Conservation (phyloP, 2,888 invertebrate species). For the Augiades crinisus region DNA sequence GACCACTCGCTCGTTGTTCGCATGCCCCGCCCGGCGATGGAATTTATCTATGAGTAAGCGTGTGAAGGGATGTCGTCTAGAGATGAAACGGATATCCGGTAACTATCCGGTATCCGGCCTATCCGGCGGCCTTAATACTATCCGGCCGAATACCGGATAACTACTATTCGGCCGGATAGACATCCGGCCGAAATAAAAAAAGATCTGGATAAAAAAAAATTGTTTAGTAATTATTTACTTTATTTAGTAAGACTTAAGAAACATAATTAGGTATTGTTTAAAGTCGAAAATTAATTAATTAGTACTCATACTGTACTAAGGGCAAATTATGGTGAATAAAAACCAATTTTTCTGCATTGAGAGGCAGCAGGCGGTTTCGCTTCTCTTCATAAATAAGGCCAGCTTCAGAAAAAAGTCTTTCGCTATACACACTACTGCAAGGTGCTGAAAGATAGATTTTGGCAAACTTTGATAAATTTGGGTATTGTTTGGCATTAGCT, state of each 20-base stretch:
- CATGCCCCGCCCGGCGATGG: too few species aligned
- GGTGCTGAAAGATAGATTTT: conserved; percentile 27
- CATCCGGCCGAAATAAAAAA: too few species aligned
- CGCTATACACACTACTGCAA: conserved; percentile 30
- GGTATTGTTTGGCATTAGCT: conserved; percentile 15
- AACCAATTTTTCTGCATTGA: conserved; percentile 28
- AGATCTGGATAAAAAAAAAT: neutral
- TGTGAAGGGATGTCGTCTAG: too few species aligned
- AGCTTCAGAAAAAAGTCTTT: conserved; percentile 31
- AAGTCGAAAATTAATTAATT: neutral
- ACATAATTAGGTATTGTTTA: neutral
- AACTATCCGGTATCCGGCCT: too few species aligned
- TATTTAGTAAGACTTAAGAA: neutral
- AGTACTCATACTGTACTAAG: neutral
- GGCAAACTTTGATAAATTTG: conserved; percentile 20
- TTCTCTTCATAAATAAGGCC: conserved; percentile 30
- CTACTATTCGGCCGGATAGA: neutral
- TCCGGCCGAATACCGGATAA: neutral
- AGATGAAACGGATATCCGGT: conserved; percentile 16
- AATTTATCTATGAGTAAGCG: too few species aligned
- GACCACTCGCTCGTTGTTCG: too few species aligned
- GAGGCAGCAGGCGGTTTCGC: conserved; percentile 28
- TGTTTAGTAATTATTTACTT: neutral
- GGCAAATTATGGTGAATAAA: conserved; percentile 21
- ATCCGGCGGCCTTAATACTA: neutral